These are phyloP conservation scores for Clinocottus analis DNA, from an alignment of 2,113 vertebrate species.

Conservation along the genomic window DNA sequence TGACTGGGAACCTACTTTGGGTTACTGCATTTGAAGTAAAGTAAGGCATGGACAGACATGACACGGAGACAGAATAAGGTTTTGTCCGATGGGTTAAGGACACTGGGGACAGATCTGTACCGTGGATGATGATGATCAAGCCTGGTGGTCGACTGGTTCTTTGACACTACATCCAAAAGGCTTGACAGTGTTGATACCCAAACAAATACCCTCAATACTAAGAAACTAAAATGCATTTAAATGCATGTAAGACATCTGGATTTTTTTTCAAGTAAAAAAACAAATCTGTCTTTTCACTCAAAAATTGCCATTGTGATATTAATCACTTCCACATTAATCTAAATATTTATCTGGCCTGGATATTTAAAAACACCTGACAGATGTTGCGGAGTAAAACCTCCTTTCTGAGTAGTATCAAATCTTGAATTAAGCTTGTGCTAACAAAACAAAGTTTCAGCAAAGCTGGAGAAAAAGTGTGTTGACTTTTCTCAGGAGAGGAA, in stretches of 20 bases:
- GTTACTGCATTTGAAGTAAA: conserved; percentile 75
- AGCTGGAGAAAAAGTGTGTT: conserved; percentile 9
- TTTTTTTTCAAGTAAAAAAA: conserved; percentile 72
- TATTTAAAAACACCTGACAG: conserved; percentile 21
- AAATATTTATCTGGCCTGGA: conserved; percentile 22
- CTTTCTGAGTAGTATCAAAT: not conserved
- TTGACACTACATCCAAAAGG: conserved; percentile 31
- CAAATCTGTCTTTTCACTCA: conserved; percentile 38
- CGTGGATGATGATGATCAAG: conserved; percentile 56
- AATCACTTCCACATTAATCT: conserved; percentile 43
- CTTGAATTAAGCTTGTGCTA: conserved; percentile 9
- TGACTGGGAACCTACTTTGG: conserved; percentile 61
- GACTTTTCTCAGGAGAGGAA: conserved; percentile 22
- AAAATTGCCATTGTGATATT: conserved; percentile 43
- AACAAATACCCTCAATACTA: conserved; percentile 56
- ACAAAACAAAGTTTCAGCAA: not conserved
- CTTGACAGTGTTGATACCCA: conserved; percentile 32
- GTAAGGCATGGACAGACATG: conserved; percentile 80
- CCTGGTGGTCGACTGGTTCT: conserved; percentile 46
- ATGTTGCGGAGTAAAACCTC: conserved; percentile 9
- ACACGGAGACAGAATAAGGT: conserved; percentile 51
- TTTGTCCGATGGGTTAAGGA: conserved; percentile 67
- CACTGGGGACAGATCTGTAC: conserved; percentile 63
- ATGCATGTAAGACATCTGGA: conserved; percentile 76
- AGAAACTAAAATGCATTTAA: conserved; percentile 76